Evolutionary conservation across 2,888 invertebrate genomes (phyloP).

Genomic region (Allophyes oxyacanthae): DNA sequence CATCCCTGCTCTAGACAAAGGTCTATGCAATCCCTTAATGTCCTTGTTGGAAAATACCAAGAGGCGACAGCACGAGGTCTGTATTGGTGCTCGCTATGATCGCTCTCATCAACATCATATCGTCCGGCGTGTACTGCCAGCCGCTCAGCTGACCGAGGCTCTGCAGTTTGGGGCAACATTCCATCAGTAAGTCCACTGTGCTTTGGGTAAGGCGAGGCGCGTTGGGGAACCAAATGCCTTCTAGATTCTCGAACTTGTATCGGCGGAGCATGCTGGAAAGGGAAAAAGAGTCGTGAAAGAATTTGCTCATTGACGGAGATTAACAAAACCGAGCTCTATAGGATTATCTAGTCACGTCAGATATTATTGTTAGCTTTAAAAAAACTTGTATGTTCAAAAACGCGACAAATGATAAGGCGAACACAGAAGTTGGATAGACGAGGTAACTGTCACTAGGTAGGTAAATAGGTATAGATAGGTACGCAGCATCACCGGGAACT

Average conservation of each 20-base stretch:
- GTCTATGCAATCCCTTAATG: constrained; percentile 45
- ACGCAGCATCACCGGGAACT: too few relatives aligned
- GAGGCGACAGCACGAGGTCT: constrained; percentile 90
- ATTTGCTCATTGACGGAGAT: not conserved
- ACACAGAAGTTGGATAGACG: too few relatives aligned
- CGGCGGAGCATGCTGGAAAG: constrained; percentile 90
- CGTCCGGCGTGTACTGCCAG: constrained; percentile 91
- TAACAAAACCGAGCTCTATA: too few relatives aligned
- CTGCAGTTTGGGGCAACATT: constrained; percentile 90
- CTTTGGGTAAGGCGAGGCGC: constrained; percentile 90
- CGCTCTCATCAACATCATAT: constrained; percentile 91
- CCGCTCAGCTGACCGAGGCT: constrained; percentile 91
- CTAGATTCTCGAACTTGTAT: constrained; percentile 90
- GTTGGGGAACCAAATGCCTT: constrained; percentile 92
- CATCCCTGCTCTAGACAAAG: too few relatives aligned
- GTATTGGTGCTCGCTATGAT: constrained; percentile 91
- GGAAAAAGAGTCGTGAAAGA: not conserved
- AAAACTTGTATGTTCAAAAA: too few relatives aligned
- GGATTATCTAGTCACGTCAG: too few relatives aligned
- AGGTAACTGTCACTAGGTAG: too few relatives aligned
- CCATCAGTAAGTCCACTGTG: constrained; percentile 91
- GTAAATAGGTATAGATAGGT: too few relatives aligned
- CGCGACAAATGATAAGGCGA: too few relatives aligned
- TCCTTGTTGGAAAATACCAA: constrained; percentile 87
- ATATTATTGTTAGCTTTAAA: too few relatives aligned